These are phyloP conservation scores for Eupeodes luniger DNA, from an alignment of 2,888 invertebrate species.

Conservation along the genomic window DNA sequence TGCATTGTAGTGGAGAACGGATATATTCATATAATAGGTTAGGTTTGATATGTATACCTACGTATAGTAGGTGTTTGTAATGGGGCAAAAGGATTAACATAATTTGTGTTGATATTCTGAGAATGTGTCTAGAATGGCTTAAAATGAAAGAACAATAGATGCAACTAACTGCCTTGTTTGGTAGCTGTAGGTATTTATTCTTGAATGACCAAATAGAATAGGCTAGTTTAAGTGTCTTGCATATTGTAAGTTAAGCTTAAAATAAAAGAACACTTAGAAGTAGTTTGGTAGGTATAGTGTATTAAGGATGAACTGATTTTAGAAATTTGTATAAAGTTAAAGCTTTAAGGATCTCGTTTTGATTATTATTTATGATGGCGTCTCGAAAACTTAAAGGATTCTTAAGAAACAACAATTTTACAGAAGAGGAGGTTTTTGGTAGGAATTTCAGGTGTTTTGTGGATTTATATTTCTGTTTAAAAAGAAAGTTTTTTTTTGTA, in stretches of 20 bases:
- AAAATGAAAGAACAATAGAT: constrained; percentile 15
- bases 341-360: not conserved
- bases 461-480: no score
- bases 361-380: not conserved
- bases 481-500: no score
- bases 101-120: constrained; percentile 74
- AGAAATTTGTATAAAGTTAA: not conserved
- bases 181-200: constrained; percentile 2
- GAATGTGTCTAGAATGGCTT: constrained; percentile 48
- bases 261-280: constrained; percentile 1
- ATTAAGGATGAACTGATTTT: not conserved
- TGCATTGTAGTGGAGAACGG: not conserved
- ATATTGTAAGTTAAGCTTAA: not conserved
- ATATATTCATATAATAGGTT: constrained; percentile 16
- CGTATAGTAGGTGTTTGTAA: constrained; percentile 26
- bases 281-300: not conserved
- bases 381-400: not conserved
- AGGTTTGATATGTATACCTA: no score
- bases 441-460: no score
- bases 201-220: constrained; percentile 10
- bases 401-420: not conserved
- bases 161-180: constrained; percentile 4
- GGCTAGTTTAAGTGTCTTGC: constrained; percentile 12
- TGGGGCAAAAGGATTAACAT: constrained; percentile 68
- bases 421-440: not conserved